These are phyloP conservation scores for Cinclus cinclus DNA, from an alignment of 2,113 vertebrate species.

Conservation along the genomic window DNA sequence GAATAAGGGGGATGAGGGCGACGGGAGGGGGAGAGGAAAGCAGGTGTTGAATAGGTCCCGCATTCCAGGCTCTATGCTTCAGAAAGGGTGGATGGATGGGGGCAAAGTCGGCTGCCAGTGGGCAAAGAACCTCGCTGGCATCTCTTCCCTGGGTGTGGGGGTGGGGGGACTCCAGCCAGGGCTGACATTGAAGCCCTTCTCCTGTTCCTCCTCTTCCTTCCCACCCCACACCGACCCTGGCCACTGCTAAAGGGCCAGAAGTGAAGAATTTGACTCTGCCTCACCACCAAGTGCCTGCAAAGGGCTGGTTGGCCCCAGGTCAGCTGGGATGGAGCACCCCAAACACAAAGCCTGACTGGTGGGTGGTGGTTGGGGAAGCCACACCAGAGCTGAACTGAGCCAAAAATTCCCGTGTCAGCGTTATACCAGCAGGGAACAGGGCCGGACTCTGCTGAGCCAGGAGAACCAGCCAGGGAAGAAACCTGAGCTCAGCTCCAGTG, in stretches of 20 bases:
- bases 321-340: not conserved
- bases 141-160: not conserved
- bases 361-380: not conserved
- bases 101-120: not conserved
- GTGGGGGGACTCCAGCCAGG: not conserved
- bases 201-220: not conserved
- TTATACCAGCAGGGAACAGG: not conserved
- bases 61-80: not conserved
- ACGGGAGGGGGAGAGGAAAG: not conserved
- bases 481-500: not conserved
- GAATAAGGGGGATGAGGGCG: not conserved
- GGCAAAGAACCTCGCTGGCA: not conserved
- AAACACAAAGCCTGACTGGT: not conserved
- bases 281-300: not conserved
- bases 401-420: not conserved
- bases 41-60: not conserved
- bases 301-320: not conserved
- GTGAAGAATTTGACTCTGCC: constrained; percentile 49
- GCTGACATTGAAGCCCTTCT: not conserved
- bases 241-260: not conserved
- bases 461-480: not conserved
- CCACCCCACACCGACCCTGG: not conserved
- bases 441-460: not conserved
- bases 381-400: not conserved
- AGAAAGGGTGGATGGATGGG: not conserved